Percentiles rank a stretch among this genome's conserved stretches.
These are phyloP conservation scores for Siniperca undulata DNA, from an alignment of 2,797 vertebrate species.

Conservation along the genomic window DNA sequence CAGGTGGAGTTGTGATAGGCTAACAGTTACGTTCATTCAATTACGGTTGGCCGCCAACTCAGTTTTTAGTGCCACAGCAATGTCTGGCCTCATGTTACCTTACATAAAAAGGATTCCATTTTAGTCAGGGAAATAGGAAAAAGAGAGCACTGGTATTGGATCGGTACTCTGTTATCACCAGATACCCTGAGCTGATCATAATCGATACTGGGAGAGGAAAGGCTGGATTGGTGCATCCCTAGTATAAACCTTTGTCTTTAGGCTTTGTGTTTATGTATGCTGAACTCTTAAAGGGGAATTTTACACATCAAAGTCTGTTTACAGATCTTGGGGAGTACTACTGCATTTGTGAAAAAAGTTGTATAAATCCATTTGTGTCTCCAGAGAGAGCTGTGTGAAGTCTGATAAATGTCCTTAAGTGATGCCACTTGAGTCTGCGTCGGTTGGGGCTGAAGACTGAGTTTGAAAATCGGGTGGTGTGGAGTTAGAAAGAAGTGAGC, in stretches of 20 bases:
- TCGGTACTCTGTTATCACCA: background rate
- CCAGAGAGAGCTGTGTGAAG: too few relatives aligned
- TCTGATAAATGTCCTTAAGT: too few relatives aligned
- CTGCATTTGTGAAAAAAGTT: too few relatives aligned
- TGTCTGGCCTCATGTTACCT: background rate
- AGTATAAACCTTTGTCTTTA: background rate
- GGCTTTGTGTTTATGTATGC: background rate
- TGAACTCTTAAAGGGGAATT: too few relatives aligned
- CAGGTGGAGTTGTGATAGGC: background rate
- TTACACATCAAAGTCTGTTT: too few relatives aligned
- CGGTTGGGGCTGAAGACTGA: too few relatives aligned
- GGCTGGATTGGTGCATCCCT: too few relatives aligned
- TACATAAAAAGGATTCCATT: background rate
- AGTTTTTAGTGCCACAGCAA: background rate
- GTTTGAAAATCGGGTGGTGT: too few relatives aligned
- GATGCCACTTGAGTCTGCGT: too few relatives aligned
- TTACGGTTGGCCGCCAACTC: background rate
- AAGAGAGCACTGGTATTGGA: background rate
- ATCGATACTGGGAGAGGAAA: background rate
- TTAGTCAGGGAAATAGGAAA: background rate
- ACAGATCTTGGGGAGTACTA: too few relatives aligned
- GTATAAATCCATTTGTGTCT: too few relatives aligned
- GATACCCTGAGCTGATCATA: background rate
- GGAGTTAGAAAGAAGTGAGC: too few relatives aligned
- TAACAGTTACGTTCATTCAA: background rate